These are phyloP conservation scores for Himantopus leucocephalus DNA, from an alignment of 2,113 vertebrate genomes.

Conservation along the genomic window DNA sequence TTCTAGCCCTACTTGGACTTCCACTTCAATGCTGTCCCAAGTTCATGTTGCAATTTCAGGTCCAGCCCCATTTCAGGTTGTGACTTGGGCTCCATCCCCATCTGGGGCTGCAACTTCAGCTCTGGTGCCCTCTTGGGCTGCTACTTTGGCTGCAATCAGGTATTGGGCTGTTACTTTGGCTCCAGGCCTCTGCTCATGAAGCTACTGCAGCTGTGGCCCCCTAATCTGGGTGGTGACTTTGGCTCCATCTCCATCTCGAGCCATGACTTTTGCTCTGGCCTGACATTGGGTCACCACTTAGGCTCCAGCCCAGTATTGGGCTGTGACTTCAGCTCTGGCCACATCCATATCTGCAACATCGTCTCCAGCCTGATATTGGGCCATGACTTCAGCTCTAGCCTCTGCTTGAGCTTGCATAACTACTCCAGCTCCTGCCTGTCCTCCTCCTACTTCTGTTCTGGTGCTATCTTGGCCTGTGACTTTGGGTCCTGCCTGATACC, in stretches of 20 bases:
- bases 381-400: not conserved
- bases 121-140: not conserved
- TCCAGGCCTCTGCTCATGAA: not conserved
- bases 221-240: not conserved
- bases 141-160: not conserved
- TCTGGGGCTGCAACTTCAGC: not conserved
- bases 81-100: not conserved
- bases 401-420: not conserved
- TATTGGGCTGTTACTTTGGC: not conserved
- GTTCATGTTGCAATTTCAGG: not conserved
- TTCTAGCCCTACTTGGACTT: not conserved
- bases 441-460: not conserved
- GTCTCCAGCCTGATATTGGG: not conserved
- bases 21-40: not conserved
- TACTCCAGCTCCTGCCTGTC: not conserved
- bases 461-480: not conserved
- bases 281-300: not conserved
- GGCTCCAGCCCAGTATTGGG: not conserved
- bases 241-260: not conserved
- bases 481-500: not conserved
- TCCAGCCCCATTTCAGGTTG: not conserved
- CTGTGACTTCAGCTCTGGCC: not conserved
- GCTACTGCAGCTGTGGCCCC: not conserved
- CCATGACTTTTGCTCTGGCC: not conserved
- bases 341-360: not conserved